These are phyloP conservation scores for Chesias legatella DNA, from an alignment of 2,888 invertebrate genomes.

Conservation along the genomic window DNA sequence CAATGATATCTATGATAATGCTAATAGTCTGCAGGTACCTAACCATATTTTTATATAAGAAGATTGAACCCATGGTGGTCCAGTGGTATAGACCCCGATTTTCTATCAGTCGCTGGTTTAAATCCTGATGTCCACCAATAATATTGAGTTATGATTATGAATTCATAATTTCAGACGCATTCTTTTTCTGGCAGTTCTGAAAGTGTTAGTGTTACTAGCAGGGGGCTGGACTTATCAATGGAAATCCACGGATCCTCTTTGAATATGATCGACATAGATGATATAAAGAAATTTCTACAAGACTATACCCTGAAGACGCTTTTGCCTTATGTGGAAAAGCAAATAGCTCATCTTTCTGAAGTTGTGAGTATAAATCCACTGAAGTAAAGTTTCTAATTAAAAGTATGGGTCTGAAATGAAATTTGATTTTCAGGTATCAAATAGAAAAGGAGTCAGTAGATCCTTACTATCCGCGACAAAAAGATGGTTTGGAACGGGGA, in stretches of 20 bases:
- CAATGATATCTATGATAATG: conserved; percentile 78
- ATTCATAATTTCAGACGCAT: conserved; percentile 56
- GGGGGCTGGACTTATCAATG: conserved; percentile 61
- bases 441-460: conserved; percentile 95
- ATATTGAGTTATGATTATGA: not conserved
- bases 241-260: conserved; percentile 88
- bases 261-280: conserved; percentile 90
- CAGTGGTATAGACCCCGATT: no score
- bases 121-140: no score
- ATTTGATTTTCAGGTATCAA: conserved; percentile 80
- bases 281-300: conserved; percentile 89
- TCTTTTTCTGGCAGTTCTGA: conserved; percentile 80
- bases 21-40: conserved; percentile 78
- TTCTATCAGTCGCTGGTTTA: no score
- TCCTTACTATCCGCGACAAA: conserved; percentile 96
- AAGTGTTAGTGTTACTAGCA: conserved; percentile 79
- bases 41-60: not conserved
- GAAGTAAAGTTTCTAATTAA: no score
- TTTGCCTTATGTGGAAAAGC: conserved; percentile 94
- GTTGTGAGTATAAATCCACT: conserved; percentile 80
- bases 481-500: conserved; percentile 95
- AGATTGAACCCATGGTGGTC: no score
- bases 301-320: conserved; percentile 93
- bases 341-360: conserved; percentile 89
- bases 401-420: not conserved